phyloP scores from a whole-genome alignment of 2,888 invertebrate species.

The Ethmia dodecea region DNA sequence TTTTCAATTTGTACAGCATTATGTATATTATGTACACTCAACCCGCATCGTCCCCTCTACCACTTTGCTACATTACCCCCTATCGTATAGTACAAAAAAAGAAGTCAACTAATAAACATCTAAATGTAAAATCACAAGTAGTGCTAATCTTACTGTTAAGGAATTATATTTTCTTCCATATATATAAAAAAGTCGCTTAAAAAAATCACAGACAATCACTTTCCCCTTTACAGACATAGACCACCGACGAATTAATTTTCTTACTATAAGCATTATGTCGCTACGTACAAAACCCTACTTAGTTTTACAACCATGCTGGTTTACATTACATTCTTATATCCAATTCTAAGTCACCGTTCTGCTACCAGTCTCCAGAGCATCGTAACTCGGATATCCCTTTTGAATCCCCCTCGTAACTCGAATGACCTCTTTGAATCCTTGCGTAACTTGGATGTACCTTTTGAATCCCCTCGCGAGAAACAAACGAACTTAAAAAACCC shows the following conservation, averaged over 20 bases:
- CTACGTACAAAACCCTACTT: conserved; percentile 76
- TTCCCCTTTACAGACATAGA: conserved; percentile 75
- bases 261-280: conserved; percentile 64
- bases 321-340: conserved; percentile 55
- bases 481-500: conserved; percentile 20
- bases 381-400: conserved; percentile 40
- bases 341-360: conserved; percentile 40
- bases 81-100: conserved; percentile 65
- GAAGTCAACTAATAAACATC: conserved; percentile 67
- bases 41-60: conserved; percentile 57
- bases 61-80: conserved; percentile 45
- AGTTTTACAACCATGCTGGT: conserved; percentile 77
- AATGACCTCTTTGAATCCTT: conserved; percentile 19
- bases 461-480: conserved; percentile 29
- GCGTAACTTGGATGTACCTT: conserved; percentile 33
- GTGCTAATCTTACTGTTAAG: conserved; percentile 78
- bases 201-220: conserved; percentile 79
- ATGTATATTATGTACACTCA: conserved; percentile 59
- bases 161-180: conserved; percentile 70
- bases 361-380: conserved; percentile 36
- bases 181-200: conserved; percentile 79
- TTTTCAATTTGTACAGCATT: conserved; percentile 36
- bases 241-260: conserved; percentile 65
- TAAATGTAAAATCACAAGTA: conserved; percentile 77
- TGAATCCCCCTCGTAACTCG: conserved; percentile 30